These are phyloP conservation scores for Dyspetes luteomarginatus DNA, from an alignment of 2,888 invertebrate genomes.

Conservation along the genomic window DNA sequence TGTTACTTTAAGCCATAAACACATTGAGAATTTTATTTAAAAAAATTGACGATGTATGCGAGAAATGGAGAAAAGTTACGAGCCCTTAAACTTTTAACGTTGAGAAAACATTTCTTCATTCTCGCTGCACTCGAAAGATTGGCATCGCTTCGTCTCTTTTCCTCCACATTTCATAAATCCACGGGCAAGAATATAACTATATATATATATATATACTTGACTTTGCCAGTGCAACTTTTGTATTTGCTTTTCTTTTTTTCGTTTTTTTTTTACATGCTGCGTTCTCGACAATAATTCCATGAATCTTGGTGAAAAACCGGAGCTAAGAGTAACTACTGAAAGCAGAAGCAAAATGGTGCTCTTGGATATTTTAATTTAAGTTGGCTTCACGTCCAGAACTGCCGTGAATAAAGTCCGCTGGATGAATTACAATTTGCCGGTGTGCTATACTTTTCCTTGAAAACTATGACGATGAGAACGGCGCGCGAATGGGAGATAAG, in stretches of 20 bases:
- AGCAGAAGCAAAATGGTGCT: not conserved
- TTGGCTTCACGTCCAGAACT: slow-evolving; percentile 62
- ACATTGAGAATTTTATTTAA: slow-evolving; percentile 3
- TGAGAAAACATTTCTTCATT: slow-evolving; percentile 35
- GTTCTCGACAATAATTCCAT: slow-evolving; percentile 52
- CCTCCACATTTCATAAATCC: slow-evolving; percentile 40
- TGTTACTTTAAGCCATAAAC: not conserved
- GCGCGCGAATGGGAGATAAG: slow-evolving; percentile 41
- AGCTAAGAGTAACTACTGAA: not conserved
- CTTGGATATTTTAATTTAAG: slow-evolving; percentile 64
- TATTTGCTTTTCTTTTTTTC: slow-evolving; percentile 14
- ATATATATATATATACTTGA: not conserved
- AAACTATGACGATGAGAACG: slow-evolving; percentile 45
- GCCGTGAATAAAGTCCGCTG: slow-evolving; percentile 59
- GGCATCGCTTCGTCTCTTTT: slow-evolving; percentile 5
- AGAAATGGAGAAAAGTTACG: not conserved
- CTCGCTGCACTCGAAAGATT: slow-evolving; percentile 45
- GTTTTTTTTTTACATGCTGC: slow-evolving; percentile 14
- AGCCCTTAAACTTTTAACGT: slow-evolving; percentile 27
- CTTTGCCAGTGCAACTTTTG: slow-evolving; percentile 29
- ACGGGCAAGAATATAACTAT: slow-evolving; percentile 18
- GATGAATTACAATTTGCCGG: slow-evolving; percentile 63
- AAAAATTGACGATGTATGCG: not conserved
- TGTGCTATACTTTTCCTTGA: slow-evolving; percentile 24
- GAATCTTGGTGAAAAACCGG: slow-evolving; percentile 43